Conservation (phyloP, 2,797 vertebrate genomes). For the Myotis daubentonii region DNA sequence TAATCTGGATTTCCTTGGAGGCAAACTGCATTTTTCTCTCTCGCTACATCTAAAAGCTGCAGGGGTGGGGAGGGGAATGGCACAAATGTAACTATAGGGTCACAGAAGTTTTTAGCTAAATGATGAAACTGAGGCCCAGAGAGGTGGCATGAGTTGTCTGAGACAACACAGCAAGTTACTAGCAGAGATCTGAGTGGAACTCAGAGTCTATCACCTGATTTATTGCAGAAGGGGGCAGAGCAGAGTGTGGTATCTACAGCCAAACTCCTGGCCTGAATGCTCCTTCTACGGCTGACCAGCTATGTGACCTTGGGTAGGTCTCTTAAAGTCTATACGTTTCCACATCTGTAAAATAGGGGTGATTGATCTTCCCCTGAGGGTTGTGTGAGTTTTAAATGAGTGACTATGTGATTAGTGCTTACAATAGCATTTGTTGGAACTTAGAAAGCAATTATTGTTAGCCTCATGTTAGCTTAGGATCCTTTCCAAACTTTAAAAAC, state of each 20-base stretch:
- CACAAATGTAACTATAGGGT: not conserved
- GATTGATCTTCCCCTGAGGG: not conserved
- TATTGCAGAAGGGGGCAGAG: not conserved
- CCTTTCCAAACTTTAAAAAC: slow-evolving; percentile 2
- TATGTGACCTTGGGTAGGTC: not conserved
- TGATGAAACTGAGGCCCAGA: not conserved
- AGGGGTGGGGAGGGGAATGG: not conserved
- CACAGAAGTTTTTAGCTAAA: not conserved
- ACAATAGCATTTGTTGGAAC: not conserved
- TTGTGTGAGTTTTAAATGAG: not conserved
- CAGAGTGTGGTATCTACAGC: not conserved
- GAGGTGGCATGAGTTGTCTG: not conserved
- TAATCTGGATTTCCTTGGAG: not conserved
- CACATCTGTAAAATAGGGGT: not conserved
- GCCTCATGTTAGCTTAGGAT: not conserved
- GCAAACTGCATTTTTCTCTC: slow-evolving; percentile 1
- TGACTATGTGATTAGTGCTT: not conserved
- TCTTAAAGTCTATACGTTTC: not conserved
- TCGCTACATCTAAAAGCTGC: not conserved
- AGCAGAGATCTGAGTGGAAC: not conserved
- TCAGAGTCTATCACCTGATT: not conserved
- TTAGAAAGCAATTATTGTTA: not conserved
- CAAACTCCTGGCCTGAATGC: not conserved
- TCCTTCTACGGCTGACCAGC: not conserved
- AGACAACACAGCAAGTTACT: not conserved